A percentile compares a stretch with the other conserved stretches of the same genome.
phyloP scores from a whole-genome alignment of 2,888 invertebrate species.

The Cinara cedri region DNA sequence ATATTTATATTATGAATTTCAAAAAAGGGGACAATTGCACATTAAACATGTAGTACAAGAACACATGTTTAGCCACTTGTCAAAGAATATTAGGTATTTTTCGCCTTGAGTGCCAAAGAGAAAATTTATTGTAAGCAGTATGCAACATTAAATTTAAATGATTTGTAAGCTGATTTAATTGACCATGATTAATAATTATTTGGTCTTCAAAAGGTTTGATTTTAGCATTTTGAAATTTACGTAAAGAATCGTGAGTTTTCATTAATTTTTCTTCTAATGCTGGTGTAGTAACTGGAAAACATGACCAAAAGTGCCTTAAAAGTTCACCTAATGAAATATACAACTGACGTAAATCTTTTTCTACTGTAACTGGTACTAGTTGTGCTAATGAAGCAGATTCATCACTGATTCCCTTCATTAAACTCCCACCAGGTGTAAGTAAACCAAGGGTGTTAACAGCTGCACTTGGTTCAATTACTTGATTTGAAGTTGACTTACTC shows the following conservation, averaged over 20 bases:
- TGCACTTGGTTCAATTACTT: constrained; percentile 67
- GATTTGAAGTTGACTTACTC: constrained; percentile 58
- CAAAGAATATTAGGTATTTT: constrained; percentile 59
- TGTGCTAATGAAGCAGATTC: constrained; percentile 71
- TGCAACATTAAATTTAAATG: constrained; percentile 88
- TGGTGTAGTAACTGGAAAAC: constrained; percentile 82
- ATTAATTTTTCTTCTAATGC: constrained; percentile 78
- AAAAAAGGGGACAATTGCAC: constrained; percentile 6
- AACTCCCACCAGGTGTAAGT: constrained; percentile 86
- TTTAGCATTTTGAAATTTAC: constrained; percentile 85
- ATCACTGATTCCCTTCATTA: constrained; percentile 85
- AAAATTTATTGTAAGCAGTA: constrained; percentile 84
- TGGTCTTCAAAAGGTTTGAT: constrained; percentile 86
- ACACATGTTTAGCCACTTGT: constrained; percentile 45
- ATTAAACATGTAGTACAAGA: constrained; percentile 38
- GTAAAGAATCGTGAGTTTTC: constrained; percentile 88
- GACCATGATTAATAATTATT: constrained; percentile 79
- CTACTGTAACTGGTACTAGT: constrained; percentile 81
- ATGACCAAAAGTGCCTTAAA: constrained; percentile 91
- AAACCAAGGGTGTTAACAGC: constrained; percentile 87
- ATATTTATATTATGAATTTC: not conserved
- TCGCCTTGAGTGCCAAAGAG: constrained; percentile 78
- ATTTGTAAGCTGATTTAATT: constrained; percentile 78
- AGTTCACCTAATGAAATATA: constrained; percentile 89
- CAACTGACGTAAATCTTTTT: constrained; percentile 81